These are phyloP conservation scores for Cerastoderma edule DNA, from an alignment of 2,888 invertebrate species.

Conservation along the genomic window DNA sequence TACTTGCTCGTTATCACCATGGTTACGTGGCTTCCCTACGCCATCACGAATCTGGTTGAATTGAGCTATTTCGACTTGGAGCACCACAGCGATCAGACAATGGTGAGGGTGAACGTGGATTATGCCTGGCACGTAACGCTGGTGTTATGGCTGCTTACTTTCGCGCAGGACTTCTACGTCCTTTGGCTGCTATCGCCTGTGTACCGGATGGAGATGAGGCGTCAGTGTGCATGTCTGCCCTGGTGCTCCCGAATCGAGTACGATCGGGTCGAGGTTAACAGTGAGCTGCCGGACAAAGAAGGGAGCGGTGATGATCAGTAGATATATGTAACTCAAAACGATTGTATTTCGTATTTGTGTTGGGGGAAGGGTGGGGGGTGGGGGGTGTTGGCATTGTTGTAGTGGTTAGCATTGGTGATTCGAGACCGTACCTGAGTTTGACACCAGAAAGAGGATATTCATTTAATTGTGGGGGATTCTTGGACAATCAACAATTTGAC, in stretches of 20 bases:
- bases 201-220: conserved; percentile 23
- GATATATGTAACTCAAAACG: no score
- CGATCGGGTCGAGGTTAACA: conserved; percentile 6
- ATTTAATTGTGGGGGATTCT: no score
- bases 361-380: no score
- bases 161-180: conserved; percentile 28
- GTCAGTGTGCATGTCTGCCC: conserved; percentile 27
- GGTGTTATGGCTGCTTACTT: conserved; percentile 27
- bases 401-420: no score
- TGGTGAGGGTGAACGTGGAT: not conserved
- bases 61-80: not conserved
- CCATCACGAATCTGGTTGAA: conserved; percentile 9
- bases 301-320: no score
- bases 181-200: conserved; percentile 24
- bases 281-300: conserved; percentile 6
- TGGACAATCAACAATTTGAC: no score
- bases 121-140: conserved; percentile 26
- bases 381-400: no score
- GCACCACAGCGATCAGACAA: not conserved
- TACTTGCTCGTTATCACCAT: conserved; percentile 20
- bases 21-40: conserved; percentile 26
- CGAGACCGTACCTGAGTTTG: no score
- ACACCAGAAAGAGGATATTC: no score
- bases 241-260: conserved; percentile 4
- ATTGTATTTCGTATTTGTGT: no score